Conservation (phyloP, 1,140 invertebrate genomes). For the Aphelinus atriplicis region DNA sequence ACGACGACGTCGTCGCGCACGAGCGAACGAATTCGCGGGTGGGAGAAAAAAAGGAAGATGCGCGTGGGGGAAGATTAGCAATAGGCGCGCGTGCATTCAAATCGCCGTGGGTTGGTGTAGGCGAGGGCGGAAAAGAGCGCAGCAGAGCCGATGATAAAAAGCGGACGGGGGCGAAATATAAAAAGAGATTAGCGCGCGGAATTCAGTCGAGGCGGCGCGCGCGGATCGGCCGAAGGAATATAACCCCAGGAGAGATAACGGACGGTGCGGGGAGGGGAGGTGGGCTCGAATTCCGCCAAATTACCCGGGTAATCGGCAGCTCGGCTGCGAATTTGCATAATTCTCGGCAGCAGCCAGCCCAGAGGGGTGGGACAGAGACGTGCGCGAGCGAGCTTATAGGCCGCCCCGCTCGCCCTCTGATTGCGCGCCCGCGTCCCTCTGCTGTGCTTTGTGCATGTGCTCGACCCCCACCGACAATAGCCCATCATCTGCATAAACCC, state of each 20-base stretch:
- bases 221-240: constrained; percentile 22
- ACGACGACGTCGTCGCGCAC: neutral
- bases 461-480: no score
- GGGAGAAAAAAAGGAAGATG: no score
- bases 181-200: constrained; percentile 2
- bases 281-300: constrained; percentile 32
- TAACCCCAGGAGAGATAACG: constrained; percentile 20
- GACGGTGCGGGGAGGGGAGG: neutral
- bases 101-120: no score
- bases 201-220: neutral
- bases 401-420: neutral
- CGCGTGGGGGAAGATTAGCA: neutral
- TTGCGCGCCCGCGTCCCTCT: no score
- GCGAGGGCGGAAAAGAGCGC: no score
- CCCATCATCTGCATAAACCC: no score
- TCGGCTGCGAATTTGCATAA: constrained; percentile 33
- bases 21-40: neutral
- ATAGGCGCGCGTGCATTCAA: neutral
- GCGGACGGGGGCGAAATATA: neutral
- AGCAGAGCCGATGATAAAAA: no score
- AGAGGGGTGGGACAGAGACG: no score
- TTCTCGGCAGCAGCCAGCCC: constrained; percentile 5
- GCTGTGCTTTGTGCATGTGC: no score
- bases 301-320: constrained; percentile 36
- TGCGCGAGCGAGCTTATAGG: neutral